Evolutionary conservation across 2,113 vertebrate genomes (phyloP).

Genomic region (western clawed frog (Xenopus tropicalis)): DNA sequence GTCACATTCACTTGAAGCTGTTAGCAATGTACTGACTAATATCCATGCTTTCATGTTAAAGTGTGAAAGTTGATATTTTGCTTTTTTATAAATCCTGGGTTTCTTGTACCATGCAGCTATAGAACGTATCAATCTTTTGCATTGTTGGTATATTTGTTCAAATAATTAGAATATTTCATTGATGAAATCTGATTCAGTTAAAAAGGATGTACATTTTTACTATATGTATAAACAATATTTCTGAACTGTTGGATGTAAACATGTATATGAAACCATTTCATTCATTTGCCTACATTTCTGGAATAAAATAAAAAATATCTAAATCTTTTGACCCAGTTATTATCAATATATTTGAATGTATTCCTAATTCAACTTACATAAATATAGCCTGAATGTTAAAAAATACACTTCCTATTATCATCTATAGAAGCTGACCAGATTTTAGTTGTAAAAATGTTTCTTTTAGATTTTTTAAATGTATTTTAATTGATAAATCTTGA

Average conservation of each 20-base stretch:
- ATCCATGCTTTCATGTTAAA: conserved; percentile 32
- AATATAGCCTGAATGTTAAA: no score
- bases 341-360: conserved; percentile 69
- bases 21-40: conserved; percentile 29
- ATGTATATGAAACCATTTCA: conserved; percentile 79
- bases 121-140: conserved; percentile 48
- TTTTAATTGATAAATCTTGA: no score
- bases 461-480: no score
- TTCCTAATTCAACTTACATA: conserved; percentile 25
- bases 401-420: no score
- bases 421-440: no score
- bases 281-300: conserved; percentile 74
- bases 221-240: conserved; percentile 76
- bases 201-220: conserved; percentile 70
- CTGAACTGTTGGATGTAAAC: conserved; percentile 76
- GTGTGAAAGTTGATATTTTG: conserved; percentile 35
- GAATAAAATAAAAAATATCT: conserved; percentile 80
- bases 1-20: conserved; percentile 51
- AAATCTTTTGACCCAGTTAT: conserved; percentile 75
- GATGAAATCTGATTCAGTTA: conserved; percentile 48
- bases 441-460: no score
- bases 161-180: conserved; percentile 54
- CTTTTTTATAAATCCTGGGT: conserved; percentile 29
- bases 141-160: conserved; percentile 57
- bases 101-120: conserved; percentile 49